Base-by-base conservation (phyloP, 2,888 invertebrate genomes). In the Tanytarsus gracilentus region DNA sequence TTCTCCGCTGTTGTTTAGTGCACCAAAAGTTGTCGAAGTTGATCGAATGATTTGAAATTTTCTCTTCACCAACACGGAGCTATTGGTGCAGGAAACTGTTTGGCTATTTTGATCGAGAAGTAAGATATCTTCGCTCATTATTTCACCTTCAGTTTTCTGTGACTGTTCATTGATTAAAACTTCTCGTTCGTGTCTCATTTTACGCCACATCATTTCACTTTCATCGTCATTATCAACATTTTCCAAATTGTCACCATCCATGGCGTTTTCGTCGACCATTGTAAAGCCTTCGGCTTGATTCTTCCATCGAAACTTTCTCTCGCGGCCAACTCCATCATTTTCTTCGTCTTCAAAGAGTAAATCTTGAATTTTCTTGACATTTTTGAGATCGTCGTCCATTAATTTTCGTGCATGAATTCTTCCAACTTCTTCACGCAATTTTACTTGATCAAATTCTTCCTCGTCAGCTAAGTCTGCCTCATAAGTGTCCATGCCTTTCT, bases 341-440 rank as follows among this genome's bases (percentile, higher is more conserved):
- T 90, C 77, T 67, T 96, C 95, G 68, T 95, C 93, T 69, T 93
- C 92, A 33, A 96, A 81, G 26, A 93, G 77, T 69, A 91, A 75
- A 69, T 96, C 94, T 70, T 96, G 87, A 11, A 93, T 77, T 65
- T 89, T 72, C 66, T 86, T 79, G 16, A 96, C 83, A 71, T 94
- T 87, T 21, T 87, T 78, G 66, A 89, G 86, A 71, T 97, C 96
- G 64, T 93, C 86, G 68, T 95, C 95, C 56, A 94, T 72, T 62
- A 93, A 76, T 61, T 78, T 83, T 74, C 73, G 89, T 88, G 90
- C 82, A 69, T 94, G 93, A 66, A 93, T 87, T 70, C 85, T 83
- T 55, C 84, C 93, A 48, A 96, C 76, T 72, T 95, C 87, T 61
- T 82, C 76, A 65, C 83, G 81, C 60, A 95, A 76, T 70, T 83